Conservation (phyloP, 2,797 vertebrate species). For the Erethizon dorsatum region DNA sequence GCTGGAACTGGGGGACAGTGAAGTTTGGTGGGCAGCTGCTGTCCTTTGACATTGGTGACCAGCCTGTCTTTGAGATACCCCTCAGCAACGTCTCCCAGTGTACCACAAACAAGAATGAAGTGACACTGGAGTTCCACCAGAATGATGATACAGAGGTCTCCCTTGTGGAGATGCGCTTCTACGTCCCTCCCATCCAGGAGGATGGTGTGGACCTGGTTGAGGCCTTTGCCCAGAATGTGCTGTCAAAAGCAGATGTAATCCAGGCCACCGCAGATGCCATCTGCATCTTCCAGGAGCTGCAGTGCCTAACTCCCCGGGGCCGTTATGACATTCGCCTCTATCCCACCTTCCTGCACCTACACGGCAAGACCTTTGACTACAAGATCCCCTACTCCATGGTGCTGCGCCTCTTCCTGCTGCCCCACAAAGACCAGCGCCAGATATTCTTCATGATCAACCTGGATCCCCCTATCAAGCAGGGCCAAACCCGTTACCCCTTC, state of each 20-base stretch:
- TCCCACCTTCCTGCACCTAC: constrained; percentile 97
- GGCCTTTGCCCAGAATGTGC: constrained; percentile 97
- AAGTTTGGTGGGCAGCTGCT: constrained; percentile 95
- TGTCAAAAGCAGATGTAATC: constrained; percentile 98
- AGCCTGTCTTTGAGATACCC: constrained; percentile 96
- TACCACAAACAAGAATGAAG: constrained; percentile 98
- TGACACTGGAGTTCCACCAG: constrained; percentile 98
- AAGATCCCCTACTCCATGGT: constrained; percentile 99
- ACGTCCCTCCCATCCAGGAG: constrained; percentile 96
- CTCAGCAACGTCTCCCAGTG: constrained; percentile 98
- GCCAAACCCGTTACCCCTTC: constrained; percentile 98
- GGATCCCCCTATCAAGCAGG: constrained; percentile 99
- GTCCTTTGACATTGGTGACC: constrained; percentile 96
- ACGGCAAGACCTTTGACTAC: constrained; percentile 99
- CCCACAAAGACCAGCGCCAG: constrained; percentile 98
- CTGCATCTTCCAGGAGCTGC: constrained; percentile 98
- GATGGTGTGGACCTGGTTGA: constrained; percentile 97
- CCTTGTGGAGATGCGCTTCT: constrained; percentile 99
- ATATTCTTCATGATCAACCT: constrained; percentile 99
- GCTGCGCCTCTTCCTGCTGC: constrained; percentile 96
- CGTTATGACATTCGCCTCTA: constrained; percentile 99
- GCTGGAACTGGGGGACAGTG: constrained; percentile 99
- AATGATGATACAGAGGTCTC: constrained; percentile 97
- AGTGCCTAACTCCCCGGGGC: constrained; percentile 98
- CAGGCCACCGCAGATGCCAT: constrained; percentile 98